Evolutionary conservation across 2,888 invertebrate species (phyloP).

Genomic region (Eurois occulta): DNA sequence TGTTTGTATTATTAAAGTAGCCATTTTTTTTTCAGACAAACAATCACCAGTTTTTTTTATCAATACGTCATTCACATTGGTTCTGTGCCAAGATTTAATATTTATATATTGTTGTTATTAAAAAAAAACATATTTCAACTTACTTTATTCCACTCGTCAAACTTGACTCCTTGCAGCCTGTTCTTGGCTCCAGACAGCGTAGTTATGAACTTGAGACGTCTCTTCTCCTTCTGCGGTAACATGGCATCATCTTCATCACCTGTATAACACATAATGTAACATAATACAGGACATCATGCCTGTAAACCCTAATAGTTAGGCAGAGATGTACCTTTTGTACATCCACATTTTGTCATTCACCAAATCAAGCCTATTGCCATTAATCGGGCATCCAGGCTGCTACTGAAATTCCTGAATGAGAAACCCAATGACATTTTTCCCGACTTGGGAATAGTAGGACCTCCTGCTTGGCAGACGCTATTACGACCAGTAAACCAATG

Average conservation of each 20-base stretch:
- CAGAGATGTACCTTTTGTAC: neutral
- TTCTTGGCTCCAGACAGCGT: conserved; percentile 67
- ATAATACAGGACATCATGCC: neutral
- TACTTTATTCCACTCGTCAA: conserved; percentile 70
- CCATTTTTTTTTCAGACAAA: too few species aligned
- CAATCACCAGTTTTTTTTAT: too few species aligned
- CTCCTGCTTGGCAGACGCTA: neutral
- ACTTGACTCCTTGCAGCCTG: conserved; percentile 64
- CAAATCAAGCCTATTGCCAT: neutral
- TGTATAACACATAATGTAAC: neutral
- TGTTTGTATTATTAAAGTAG: neutral
- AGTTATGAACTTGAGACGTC: conserved; percentile 73
- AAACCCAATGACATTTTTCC: neutral
- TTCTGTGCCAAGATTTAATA: too few species aligned
- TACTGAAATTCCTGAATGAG: neutral
- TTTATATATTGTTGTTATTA: too few species aligned
- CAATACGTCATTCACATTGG: too few species aligned
- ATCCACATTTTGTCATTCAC: neutral
- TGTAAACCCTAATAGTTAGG: neutral
- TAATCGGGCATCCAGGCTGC: neutral
- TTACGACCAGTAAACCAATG: too few species aligned
- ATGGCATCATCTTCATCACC: conserved; percentile 26
- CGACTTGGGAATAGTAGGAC: neutral
- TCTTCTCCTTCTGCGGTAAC: conserved; percentile 56
- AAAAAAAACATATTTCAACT: neutral